Percentiles rank a stretch among this genome's conserved stretches.
Conservation (phyloP, 2,888 invertebrate genomes). For the Chorisops tibialis region DNA sequence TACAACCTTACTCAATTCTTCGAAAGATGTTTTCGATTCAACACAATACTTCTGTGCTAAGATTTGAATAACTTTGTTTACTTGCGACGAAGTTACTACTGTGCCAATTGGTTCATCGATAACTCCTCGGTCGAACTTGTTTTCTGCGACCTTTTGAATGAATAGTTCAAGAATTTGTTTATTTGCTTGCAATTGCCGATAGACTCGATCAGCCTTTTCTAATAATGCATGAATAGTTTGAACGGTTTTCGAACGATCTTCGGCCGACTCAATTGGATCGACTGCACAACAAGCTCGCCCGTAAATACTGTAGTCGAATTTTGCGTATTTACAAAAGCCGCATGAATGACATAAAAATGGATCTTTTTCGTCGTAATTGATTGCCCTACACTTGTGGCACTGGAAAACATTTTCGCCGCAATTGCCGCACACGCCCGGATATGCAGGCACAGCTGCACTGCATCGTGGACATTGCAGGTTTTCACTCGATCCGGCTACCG, state of each 20-base stretch:
- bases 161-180: slow-evolving; percentile 86
- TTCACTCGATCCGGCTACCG: slow-evolving; percentile 66
- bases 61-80: slow-evolving; percentile 90
- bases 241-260: slow-evolving; percentile 93
- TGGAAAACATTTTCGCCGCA: slow-evolving; percentile 97
- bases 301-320: slow-evolving; percentile 92
- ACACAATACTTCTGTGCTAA: slow-evolving; percentile 93
- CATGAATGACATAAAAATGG: slow-evolving; percentile 98
- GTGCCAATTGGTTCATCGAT: slow-evolving; percentile 57
- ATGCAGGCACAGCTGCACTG: slow-evolving; percentile 93
- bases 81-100: slow-evolving; percentile 59
- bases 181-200: slow-evolving; percentile 84
- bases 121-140: slow-evolving; percentile 64
- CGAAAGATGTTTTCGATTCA: slow-evolving; percentile 92
- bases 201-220: slow-evolving; percentile 92
- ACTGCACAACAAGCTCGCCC: slow-evolving; percentile 93
- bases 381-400: slow-evolving; percentile 97
- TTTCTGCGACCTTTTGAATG: slow-evolving; percentile 83
- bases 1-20: slow-evolving; percentile 86
- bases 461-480: slow-evolving; percentile 92
- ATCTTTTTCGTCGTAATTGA: slow-evolving; percentile 98
- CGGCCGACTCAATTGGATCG: slow-evolving; percentile 95
- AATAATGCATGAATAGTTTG: slow-evolving; percentile 84
- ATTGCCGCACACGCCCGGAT: slow-evolving; percentile 88
- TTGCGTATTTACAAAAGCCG: slow-evolving; percentile 98